Conservation (phyloP, 2,113 vertebrate genomes). For the Nesogale talazaci region DNA sequence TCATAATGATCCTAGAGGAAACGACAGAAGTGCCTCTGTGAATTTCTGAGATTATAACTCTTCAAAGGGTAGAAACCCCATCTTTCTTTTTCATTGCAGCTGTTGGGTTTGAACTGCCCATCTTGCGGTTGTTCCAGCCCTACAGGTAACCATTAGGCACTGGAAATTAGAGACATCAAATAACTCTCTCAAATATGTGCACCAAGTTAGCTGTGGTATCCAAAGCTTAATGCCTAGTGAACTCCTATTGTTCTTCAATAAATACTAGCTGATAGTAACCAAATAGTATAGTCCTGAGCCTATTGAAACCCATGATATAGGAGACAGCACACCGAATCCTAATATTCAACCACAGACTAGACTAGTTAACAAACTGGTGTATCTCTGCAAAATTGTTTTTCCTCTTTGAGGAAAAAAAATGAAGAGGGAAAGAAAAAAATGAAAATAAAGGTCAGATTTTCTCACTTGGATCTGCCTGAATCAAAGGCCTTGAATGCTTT, state of each 20-base stretch:
- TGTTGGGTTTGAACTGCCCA: too few species aligned
- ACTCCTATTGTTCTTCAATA: background rate
- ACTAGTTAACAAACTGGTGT: background rate
- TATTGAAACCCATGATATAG: background rate
- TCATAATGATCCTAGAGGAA: too few species aligned
- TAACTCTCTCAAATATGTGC: background rate
- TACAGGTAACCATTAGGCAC: background rate
- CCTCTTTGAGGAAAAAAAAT: background rate
- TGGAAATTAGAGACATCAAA: background rate
- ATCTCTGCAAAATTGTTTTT: background rate
- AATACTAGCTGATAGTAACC: too few species aligned
- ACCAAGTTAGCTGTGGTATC: background rate
- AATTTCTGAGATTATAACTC: too few species aligned
- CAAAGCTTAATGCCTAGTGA: background rate
- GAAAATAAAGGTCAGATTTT: background rate
- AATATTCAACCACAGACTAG: background rate
- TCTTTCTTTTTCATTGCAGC: too few species aligned
- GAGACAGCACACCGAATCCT: background rate
- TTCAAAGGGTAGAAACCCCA: too few species aligned
- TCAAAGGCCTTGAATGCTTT: conserved; percentile 38
- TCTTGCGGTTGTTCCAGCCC: too few species aligned
- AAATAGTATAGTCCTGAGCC: background rate
- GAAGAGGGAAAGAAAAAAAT: background rate
- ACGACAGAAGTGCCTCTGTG: too few species aligned
- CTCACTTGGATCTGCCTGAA: conserved; percentile 6